A percentile compares a stretch with the other conserved stretches of the same genome.
phyloP scores from a whole-genome alignment of 2,797 vertebrate genomes.

The Syndactyla subalaris region DNA sequence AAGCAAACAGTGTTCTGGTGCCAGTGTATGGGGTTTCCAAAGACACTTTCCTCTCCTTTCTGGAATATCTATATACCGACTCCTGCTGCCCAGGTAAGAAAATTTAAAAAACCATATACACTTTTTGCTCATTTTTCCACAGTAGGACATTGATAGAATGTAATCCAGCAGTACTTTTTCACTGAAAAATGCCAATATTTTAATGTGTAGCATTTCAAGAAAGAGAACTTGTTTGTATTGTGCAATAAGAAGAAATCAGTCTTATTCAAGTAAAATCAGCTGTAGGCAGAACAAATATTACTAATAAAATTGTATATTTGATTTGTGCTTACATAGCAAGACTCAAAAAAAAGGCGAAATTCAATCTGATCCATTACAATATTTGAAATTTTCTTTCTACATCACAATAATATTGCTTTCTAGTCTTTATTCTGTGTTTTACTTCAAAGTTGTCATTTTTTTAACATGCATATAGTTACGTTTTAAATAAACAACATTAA shows the following conservation, averaged over 20 bases:
- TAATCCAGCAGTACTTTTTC: background rate
- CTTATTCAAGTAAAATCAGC: background rate
- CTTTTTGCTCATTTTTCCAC: background rate
- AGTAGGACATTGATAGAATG: background rate
- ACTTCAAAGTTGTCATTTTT: background rate
- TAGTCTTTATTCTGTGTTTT: background rate
- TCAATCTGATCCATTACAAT: background rate
- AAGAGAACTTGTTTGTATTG: background rate
- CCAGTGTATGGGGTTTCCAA: slow-evolving; percentile 95
- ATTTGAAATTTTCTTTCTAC: background rate
- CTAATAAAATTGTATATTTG: background rate
- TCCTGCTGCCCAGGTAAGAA: slow-evolving; percentile 93
- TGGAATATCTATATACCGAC: slow-evolving; percentile 97
- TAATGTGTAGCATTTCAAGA: background rate
- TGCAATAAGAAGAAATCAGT: background rate
- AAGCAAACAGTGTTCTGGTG: slow-evolving; percentile 90
- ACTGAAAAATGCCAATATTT: background rate
- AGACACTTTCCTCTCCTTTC: slow-evolving; percentile 95
- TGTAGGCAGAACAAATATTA: background rate
- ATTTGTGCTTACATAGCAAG: background rate
- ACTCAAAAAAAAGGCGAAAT: background rate
- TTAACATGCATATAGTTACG: background rate
- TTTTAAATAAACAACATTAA: background rate
- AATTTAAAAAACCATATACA: background rate
- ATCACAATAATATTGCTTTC: background rate